phyloP scores from a whole-genome alignment of 2,888 invertebrate genomes.

The Rhodophaea formosa region DNA sequence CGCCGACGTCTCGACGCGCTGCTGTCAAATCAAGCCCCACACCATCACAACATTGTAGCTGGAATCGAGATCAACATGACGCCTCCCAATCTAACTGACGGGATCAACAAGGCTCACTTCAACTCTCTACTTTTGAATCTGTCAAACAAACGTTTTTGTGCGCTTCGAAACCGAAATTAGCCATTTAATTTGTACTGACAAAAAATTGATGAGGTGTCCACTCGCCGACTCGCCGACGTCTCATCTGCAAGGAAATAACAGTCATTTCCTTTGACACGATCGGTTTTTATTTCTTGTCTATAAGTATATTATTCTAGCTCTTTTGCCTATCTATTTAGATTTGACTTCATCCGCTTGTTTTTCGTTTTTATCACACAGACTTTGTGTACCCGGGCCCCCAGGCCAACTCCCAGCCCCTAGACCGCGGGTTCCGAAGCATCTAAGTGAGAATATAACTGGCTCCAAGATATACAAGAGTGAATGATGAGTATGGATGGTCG shows the following conservation, averaged over 20 bases:
- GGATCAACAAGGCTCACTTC: background rate
- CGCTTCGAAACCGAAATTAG: background rate
- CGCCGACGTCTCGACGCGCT: background rate
- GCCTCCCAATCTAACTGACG: background rate
- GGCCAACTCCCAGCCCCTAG: too few relatives aligned
- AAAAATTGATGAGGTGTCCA: background rate
- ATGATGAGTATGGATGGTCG: too few relatives aligned
- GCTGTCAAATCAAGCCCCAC: slow-evolving; percentile 1
- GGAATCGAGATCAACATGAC: background rate
- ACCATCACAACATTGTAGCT: background rate
- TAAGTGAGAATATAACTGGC: too few relatives aligned
- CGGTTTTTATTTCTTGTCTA: background rate
- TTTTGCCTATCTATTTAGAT: too few relatives aligned
- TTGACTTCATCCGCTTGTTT: too few relatives aligned
- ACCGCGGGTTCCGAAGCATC: too few relatives aligned
- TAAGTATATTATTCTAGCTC: background rate
- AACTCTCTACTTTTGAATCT: background rate
- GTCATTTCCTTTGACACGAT: background rate
- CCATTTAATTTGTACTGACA: background rate
- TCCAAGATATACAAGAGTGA: too few relatives aligned
- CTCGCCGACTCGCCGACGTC: background rate
- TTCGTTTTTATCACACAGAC: too few relatives aligned
- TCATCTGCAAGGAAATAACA: background rate
- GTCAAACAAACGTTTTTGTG: background rate
- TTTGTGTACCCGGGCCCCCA: too few relatives aligned